Base-by-base conservation (phyloP, 2,888 invertebrate genomes). In the Drosophila longiperda region DNA sequence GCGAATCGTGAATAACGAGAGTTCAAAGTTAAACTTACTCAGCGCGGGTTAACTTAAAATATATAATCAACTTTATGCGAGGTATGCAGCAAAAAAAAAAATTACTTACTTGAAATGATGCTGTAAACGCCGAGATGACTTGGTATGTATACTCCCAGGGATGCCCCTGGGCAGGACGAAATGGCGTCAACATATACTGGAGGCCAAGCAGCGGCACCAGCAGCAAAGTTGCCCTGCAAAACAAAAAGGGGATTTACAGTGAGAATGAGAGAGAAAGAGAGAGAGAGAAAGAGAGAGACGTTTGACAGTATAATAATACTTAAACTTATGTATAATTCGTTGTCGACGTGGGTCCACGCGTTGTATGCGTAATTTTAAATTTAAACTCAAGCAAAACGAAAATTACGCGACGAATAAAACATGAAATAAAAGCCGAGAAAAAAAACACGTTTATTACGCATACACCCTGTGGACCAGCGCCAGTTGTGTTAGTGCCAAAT, bases 161-260 rank as follows among this genome's bases (percentile, higher is more conserved):
- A 90, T 95, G 96, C 82, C 94, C 94, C 59, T 94, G 95, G 78
- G 94, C 94, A 78, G 95, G 98, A 78, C 97, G 95, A 93, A 98
- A 97, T 29, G 98, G 97, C 82, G 97, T 97, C 77, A 98, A 94
- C 89, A 98, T 94, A 93, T 97, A 98, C 93, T 98, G 98, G 62
- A 98, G 94, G 1, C 98, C 99, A 70, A 99, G 94, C 80, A 99
- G 94, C 34, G 99, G 99, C 69, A 98, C 97, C 90, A 99, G 94
- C 82, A 99, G 95, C 87, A 98, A 94, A 0, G 98, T 98, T 59
- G 98, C 99, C 84, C 97, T 95, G 89, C 50, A 93, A 12, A 60
- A 33, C 29, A 57, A 32, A 42, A 20, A 15, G 32, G 57, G 62
- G 45, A 33, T 15, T 33, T 26, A 49, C 33, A 38, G 15, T 61